These are phyloP conservation scores for Poicephalus meyeri DNA, from an alignment of 2,113 vertebrate species.

Conservation along the genomic window DNA sequence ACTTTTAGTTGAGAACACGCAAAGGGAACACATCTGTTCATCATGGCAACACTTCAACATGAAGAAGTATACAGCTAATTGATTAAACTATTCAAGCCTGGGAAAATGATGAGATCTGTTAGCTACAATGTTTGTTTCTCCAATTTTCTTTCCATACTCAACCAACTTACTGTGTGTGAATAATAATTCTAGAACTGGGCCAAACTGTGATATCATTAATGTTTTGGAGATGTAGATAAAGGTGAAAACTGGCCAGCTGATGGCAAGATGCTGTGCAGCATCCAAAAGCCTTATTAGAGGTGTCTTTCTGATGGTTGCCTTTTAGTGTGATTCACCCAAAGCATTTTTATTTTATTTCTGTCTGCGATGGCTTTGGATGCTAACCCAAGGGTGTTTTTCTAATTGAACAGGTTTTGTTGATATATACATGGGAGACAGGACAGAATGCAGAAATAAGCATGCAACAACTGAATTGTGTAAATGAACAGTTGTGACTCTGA, in stretches of 20 bases:
- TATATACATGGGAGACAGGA: neutral
- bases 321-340: neutral
- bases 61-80: neutral
- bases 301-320: neutral
- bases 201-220: neutral
- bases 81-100: neutral
- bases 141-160: neutral
- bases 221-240: neutral
- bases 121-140: neutral
- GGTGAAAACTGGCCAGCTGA: neutral
- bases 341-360: neutral
- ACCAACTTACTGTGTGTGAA: neutral
- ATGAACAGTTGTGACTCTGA: neutral
- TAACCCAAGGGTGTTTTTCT: neutral
- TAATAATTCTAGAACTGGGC: neutral
- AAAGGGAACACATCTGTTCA: neutral
- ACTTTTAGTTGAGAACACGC: neutral
- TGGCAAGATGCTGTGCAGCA: fast-evolving
- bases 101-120: neutral
- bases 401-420: neutral
- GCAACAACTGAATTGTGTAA: neutral
- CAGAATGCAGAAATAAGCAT: neutral
- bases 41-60: neutral
- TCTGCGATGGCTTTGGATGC: neutral
- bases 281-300: neutral